Conservation (phyloP, 2,113 vertebrate species). For the Brachionichthys hirsutus region DNA sequence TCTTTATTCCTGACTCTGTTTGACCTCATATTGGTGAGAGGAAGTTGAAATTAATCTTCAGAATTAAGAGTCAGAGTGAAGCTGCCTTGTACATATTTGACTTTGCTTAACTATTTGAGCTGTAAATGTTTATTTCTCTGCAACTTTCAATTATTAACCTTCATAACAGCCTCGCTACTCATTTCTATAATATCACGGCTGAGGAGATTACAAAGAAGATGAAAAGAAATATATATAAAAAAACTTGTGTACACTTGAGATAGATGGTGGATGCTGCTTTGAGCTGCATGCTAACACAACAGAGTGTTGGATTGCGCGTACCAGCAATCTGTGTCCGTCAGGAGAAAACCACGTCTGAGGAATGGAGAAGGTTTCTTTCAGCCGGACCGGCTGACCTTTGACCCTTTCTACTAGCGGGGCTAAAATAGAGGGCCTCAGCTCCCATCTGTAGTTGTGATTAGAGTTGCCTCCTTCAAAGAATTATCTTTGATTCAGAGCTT, state of each 20-base stretch:
- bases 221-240: too few species aligned
- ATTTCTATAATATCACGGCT: constrained; percentile 23
- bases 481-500: constrained; percentile 22
- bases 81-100: background rate
- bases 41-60: constrained; percentile 36
- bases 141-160: constrained; percentile 10
- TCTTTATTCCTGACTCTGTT: constrained; percentile 20
- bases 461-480: constrained; percentile 23
- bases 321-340: too few species aligned
- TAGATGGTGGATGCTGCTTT: too few species aligned
- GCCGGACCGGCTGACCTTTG: background rate
- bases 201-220: constrained; percentile 5
- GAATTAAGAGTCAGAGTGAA: constrained; percentile 15
- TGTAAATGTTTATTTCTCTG: too few species aligned
- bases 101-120: too few species aligned
- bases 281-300: too few species aligned
- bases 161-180: constrained; percentile 8
- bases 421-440: background rate
- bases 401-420: background rate
- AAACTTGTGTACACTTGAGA: background rate
- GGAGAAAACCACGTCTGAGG: too few species aligned
- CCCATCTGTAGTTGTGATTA: constrained; percentile 24
- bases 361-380: too few species aligned
- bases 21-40: constrained; percentile 44
- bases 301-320: too few species aligned